Conservation (phyloP, 2,113 vertebrate genomes). For the Pycnonotus jocosus region DNA sequence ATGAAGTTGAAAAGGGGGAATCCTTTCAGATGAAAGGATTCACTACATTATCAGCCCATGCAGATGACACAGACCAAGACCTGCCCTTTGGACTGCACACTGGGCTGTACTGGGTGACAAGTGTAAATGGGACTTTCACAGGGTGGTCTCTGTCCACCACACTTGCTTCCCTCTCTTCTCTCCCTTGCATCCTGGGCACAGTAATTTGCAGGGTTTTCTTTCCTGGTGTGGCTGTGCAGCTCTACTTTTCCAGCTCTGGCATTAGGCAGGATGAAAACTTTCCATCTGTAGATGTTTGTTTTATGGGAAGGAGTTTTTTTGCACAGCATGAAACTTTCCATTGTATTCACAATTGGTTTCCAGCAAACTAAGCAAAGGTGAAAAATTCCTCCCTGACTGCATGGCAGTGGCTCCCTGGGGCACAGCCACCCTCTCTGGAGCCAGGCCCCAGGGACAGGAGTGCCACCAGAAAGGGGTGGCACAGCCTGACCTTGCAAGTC, state of each 20-base stretch:
- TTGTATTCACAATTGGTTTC: background rate
- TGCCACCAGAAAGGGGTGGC: background rate
- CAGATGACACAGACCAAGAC: background rate
- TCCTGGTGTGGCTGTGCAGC: background rate
- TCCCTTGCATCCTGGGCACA: background rate
- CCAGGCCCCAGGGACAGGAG: background rate
- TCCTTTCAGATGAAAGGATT: background rate
- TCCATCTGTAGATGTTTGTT: slow-evolving; percentile 2
- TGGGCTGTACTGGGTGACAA: background rate
- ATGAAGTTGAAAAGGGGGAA: background rate
- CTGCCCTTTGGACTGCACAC: background rate
- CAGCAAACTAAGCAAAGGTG: background rate
- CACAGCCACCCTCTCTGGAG: background rate
- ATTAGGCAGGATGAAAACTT: background rate
- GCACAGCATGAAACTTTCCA: slow-evolving; percentile 17
- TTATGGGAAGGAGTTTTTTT: slow-evolving; percentile 20
- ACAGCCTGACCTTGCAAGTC: background rate
- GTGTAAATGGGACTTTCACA: background rate
- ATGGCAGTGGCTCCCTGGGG: background rate
- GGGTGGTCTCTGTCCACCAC: background rate
- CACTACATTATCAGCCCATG: accelerated
- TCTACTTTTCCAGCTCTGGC: background rate
- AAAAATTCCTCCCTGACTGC: background rate
- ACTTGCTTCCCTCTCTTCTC: background rate
- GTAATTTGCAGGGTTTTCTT: background rate